Base-by-base conservation (phyloP, 2,113 vertebrate species). In the Sminthopsis crassicaudata region DNA sequence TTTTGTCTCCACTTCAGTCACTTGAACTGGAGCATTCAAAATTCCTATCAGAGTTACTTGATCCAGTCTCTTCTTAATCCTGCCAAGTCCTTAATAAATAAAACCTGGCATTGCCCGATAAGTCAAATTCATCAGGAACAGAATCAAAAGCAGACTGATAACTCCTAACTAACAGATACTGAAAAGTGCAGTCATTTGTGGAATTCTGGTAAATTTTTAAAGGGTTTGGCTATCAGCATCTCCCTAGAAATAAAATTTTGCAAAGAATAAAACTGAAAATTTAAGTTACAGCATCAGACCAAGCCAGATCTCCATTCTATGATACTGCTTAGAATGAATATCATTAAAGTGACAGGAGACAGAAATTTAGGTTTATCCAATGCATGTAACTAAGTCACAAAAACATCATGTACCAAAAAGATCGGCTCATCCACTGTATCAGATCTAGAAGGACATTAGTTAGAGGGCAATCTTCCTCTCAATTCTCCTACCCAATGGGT, bases 1-100 rank as follows among this genome's bases (percentile, higher is more conserved):
- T 48, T 48, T 96, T 92, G 95, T 96, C 96, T 94, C 89, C 91
- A 95, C 30, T 95, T 97, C 95, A 90, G 94, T 97, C 96, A 91
- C 84, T 95, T 97, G 95, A 95, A 96, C 92, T 51, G 26, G 30
- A 96, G 95, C 93, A 52, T 97, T 97, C 0, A 0, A 97, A 97
- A 96, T 96, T 95, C 94, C 93, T 95, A 95, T 94, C 92, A 96
- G 2, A 24, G 95, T 25, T 92, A 96, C 24, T 53, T 91, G 96
- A 93, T 95, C 93, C 91, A 97, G 90, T 30, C 92, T 97, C 97
- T 97, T 96, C 95, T 97, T 97, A 96, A 98, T 97, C 89, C 51
- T 91, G 57, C 94, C 57, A 93, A 96, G 93, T 97, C 91, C 24
- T 94, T 96, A 93, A 95, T 95, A 91, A 89, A 53, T 90, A 60